A percentile compares a stretch with the other conserved stretches of the same genome.
Conservation (phyloP, 2,888 invertebrate species). For the Melangyna quadrimaculata region DNA sequence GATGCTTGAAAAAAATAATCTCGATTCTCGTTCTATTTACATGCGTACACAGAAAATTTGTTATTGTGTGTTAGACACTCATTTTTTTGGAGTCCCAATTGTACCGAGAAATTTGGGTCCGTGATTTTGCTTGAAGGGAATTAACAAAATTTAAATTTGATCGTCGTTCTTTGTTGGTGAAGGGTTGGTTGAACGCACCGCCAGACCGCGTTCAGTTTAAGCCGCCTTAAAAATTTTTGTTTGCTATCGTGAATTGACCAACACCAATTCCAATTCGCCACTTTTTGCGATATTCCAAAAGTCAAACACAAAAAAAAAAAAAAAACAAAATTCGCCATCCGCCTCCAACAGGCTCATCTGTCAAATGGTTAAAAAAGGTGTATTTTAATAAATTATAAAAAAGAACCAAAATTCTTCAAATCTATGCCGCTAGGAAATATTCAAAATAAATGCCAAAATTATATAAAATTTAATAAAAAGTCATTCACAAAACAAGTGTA, state of each 20-base stretch:
- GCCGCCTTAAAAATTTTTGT: too few relatives aligned
- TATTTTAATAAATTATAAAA: conserved; percentile 51
- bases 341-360: conserved; percentile 63
- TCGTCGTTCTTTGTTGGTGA: too few relatives aligned
- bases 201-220: too few relatives aligned
- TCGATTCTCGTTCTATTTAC: too few relatives aligned
- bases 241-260: conserved; percentile 9
- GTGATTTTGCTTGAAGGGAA: too few relatives aligned
- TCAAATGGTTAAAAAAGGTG: conserved; percentile 69
- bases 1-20: too few relatives aligned
- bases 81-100: too few relatives aligned
- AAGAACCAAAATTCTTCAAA: conserved; percentile 11
- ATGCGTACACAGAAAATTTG: too few relatives aligned
- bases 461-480: conserved; percentile 7
- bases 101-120: too few relatives aligned
- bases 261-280: conserved; percentile 48
- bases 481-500: not conserved
- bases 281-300: conserved; percentile 1
- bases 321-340: conserved; percentile 44
- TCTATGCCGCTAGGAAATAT: conserved; percentile 51
- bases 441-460: conserved; percentile 30
- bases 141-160: too few relatives aligned
- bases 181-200: too few relatives aligned
- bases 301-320: conserved; percentile 11
- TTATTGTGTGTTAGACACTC: too few relatives aligned